These are phyloP conservation scores for Drosophila persimilis DNA, from an alignment of 1,140 invertebrate genomes.

Conservation along the genomic window DNA sequence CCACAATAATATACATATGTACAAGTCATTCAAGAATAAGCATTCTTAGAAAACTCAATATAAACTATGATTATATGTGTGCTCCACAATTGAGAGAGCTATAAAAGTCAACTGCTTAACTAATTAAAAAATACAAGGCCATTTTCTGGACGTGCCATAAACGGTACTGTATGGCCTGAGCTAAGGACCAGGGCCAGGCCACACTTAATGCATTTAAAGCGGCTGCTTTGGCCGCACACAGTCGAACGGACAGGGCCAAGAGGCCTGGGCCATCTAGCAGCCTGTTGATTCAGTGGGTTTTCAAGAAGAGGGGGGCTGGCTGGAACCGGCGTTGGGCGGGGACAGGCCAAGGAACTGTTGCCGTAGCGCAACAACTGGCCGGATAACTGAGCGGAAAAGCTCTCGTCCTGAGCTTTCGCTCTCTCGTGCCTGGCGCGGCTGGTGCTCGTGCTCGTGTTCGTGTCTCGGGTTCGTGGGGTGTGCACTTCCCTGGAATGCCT, in stretches of 20 bases:
- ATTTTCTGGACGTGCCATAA: conserved; percentile 24
- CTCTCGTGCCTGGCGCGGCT: conserved; percentile 8
- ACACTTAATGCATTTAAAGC: conserved; percentile 75
- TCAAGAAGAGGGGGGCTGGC: conserved; percentile 5
- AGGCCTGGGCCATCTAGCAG: conserved; percentile 32
- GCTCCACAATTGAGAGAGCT: conserved; percentile 1
- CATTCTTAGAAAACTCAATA: too few relatives aligned
- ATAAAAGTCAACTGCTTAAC: conserved; percentile 21
- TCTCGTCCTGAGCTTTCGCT: conserved; percentile 52
- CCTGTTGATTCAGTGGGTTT: conserved; percentile 61
- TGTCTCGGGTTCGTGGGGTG: conserved; percentile 14
- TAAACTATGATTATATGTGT: neutral
- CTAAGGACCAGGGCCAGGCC: conserved; percentile 14
- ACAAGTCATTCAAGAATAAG: too few relatives aligned
- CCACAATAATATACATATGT: too few relatives aligned
- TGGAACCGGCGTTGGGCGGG: conserved; percentile 28
- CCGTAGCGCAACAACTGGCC: conserved; percentile 72
- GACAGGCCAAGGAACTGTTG: conserved; percentile 60
- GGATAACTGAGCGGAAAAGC: conserved; percentile 70
- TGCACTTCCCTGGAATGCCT: conserved; percentile 44
- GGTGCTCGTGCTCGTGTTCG: neutral
- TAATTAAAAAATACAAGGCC: conserved; percentile 36
- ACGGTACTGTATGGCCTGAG: conserved; percentile 11
- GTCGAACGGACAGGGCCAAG: neutral
- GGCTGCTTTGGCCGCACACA: conserved; percentile 50